phyloP scores from a whole-genome alignment of 2,797 vertebrate genomes.

The Diglossa cyanea region DNA sequence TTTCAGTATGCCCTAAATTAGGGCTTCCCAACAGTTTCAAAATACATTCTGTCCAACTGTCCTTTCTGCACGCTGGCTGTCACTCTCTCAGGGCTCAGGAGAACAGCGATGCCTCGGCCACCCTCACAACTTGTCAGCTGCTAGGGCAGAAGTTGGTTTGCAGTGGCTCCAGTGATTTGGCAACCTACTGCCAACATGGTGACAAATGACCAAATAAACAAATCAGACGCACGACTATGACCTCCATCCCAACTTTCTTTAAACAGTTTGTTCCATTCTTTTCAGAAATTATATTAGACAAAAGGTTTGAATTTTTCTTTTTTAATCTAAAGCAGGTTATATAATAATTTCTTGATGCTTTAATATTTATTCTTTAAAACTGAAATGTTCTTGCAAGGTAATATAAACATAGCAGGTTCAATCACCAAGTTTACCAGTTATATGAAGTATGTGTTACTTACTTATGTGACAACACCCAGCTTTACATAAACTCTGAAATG shows the following conservation, averaged over 20 bases:
- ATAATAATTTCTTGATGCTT: not conserved
- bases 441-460: not conserved
- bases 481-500: conserved; percentile 11
- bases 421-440: not conserved
- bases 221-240: not conserved
- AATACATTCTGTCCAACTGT: not conserved
- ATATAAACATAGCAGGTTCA: not conserved
- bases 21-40: not conserved
- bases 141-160: not conserved
- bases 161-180: not conserved
- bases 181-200: not conserved
- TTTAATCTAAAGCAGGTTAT: conserved; percentile 13
- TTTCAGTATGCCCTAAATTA: not conserved
- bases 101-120: rapidly evolving
- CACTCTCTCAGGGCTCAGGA: not conserved
- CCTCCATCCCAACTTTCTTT: not conserved
- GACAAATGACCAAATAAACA: not conserved
- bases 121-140: rapidly evolving
- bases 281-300: not conserved
- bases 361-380: conserved; percentile 14
- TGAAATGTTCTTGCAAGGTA: not conserved
- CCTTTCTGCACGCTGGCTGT: not conserved
- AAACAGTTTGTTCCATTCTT: not conserved
- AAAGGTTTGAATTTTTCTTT: not conserved
- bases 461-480: not conserved